Percentiles rank a stretch among this genome's conserved stretches.
Conservation (phyloP, 2,797 vertebrate genomes). For the Cichlasoma orientale region DNA sequence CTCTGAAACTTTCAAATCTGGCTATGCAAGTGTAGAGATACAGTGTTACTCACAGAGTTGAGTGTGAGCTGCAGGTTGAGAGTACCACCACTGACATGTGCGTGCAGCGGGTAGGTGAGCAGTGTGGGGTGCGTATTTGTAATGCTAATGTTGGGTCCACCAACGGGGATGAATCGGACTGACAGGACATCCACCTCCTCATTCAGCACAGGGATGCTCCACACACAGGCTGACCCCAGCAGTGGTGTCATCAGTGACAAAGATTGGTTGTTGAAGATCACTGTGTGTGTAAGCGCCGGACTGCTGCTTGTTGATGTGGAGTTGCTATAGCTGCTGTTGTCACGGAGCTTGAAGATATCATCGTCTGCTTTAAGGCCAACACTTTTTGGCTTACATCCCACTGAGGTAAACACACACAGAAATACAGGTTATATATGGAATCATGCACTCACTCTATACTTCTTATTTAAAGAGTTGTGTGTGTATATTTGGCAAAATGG, state of each 20-base stretch:
- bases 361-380: constrained; percentile 69
- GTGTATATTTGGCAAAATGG: neutral
- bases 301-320: constrained; percentile 62
- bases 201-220: constrained; percentile 81
- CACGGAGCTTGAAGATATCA: constrained; percentile 54
- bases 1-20: neutral
- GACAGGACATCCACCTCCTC: constrained; percentile 90
- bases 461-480: neutral
- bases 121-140: constrained; percentile 77
- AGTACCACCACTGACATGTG: constrained; percentile 87
- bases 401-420: constrained; percentile 67
- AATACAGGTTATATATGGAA: neutral
- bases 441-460: neutral
- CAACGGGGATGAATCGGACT: constrained; percentile 82
- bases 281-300: constrained; percentile 46
- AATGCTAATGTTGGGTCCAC: constrained; percentile 77
- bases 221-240: constrained; percentile 73
- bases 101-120: constrained; percentile 82
- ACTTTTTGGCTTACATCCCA: constrained; percentile 84
- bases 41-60: constrained; percentile 75
- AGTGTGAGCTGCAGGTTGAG: constrained; percentile 85
- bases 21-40: neutral
- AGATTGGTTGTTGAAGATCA: constrained; percentile 20
- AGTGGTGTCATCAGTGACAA: neutral
- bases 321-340: constrained; percentile 59